phyloP scores from a whole-genome alignment of 2,113 vertebrate genomes.

The Anarhynchus alexandrinus region DNA sequence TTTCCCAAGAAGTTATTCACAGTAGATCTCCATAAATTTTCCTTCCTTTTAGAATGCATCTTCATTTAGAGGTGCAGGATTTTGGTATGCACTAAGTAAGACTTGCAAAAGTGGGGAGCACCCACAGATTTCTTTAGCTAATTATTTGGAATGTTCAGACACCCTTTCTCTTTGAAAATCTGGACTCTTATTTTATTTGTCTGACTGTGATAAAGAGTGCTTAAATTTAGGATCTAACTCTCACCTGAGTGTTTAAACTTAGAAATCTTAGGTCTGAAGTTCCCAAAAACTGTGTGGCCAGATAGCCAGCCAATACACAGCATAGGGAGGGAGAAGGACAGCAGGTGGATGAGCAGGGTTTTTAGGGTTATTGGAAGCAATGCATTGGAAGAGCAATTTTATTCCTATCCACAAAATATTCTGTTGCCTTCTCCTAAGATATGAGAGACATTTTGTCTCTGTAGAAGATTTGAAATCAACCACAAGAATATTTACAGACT shows the following conservation, averaged over 20 bases:
- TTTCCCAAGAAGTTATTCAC: background rate
- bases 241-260: background rate
- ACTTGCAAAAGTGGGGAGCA: background rate
- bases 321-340: background rate
- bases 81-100: background rate
- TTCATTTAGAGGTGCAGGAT: background rate
- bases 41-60: background rate
- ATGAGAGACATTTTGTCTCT: background rate
- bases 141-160: background rate
- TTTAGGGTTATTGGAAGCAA: background rate
- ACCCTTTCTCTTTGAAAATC: background rate
- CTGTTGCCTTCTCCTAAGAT: background rate
- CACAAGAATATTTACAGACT: background rate
- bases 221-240: background rate
- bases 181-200: background rate
- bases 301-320: background rate
- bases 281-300: background rate
- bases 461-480: background rate
- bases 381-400: background rate
- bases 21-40: background rate
- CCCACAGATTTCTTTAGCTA: background rate
- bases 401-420: background rate
- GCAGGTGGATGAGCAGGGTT: background rate
- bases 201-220: background rate
- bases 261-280: background rate